Base-by-base conservation (phyloP, 2,888 invertebrate genomes). In the Agriopis leucophaearia region DNA sequence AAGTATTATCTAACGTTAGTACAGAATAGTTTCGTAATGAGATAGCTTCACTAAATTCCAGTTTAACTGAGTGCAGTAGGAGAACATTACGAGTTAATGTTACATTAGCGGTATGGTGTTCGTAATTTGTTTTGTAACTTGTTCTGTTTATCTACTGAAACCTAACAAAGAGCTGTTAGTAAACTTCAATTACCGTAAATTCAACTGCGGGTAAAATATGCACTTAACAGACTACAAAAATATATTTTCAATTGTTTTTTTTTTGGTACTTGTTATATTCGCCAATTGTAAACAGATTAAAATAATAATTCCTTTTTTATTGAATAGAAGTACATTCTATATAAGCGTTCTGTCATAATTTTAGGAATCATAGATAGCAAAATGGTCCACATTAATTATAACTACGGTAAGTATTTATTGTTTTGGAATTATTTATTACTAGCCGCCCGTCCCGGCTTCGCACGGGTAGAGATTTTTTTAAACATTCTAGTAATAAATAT, bases 81-180 rank as follows among this genome's bases (percentile, higher is more conserved):
- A 68, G n/a, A 38, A 50, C n/a, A 65, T 58, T 68, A 68, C 54
- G 44, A 58, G 54, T 67, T 57, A 57, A n/a, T 48, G 9, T 8
- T 48, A 60, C 58, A 74, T 66, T 74, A 64, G 59, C 51, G 36
- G 13, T 61, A 50, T 51, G 40, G 51, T 40, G 61, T 66, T 48
- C 42, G 52, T 69, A 73, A 71, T 65, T 69, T 65, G 67, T 72
- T 66, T 72, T 40, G 40, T 56, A 65, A 69, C 61, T 56, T 16
- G 54, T 63, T 58, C 35, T 64, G 13, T 64, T 57, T 64, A 27
- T 59, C 54, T 27, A 38, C 36, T 35, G 56, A 27, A 56, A 42
- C 40, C 38, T 15, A 62, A 63, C 38, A 56, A 44, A 13, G 38
- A 62, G 36, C 60, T 51, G 7, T 60, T 62, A 38, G 36, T 36